Percentiles rank a stretch among this genome's conserved stretches.
These are phyloP conservation scores for Mola mola DNA, from an alignment of 2,113 vertebrate species.

Conservation along the genomic window DNA sequence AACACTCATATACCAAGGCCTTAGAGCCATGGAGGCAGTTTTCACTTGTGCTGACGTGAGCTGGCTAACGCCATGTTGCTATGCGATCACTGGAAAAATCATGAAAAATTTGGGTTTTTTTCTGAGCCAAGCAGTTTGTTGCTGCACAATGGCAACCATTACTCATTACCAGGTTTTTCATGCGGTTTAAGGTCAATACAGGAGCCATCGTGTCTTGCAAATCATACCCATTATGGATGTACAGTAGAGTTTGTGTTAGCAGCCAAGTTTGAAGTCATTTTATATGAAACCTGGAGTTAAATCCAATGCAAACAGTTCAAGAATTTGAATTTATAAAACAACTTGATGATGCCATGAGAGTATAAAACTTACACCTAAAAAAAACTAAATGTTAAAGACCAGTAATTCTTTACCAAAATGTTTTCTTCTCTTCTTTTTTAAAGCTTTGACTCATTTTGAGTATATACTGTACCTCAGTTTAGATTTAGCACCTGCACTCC, in stretches of 20 bases:
- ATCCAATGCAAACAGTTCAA: conserved; percentile 5
- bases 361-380: too few relatives aligned
- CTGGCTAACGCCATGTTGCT: conserved; percentile 39
- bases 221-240: not conserved
- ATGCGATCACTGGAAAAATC: conserved; percentile 70
- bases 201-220: conserved; percentile 2
- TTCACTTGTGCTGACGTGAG: conserved; percentile 65
- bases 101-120: conserved; percentile 47
- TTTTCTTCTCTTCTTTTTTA: too few relatives aligned
- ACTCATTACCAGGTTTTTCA: not conserved
- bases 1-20: conserved; percentile 54
- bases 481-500: not conserved
- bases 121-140: conserved; percentile 2
- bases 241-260: not conserved
- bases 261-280: not conserved
- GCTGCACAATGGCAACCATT: conserved; percentile 6
- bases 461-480: not conserved
- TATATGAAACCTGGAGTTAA: not conserved
- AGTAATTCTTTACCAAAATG: too few relatives aligned
- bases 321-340: not conserved
- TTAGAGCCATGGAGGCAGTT: conserved; percentile 62
- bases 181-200: conserved; percentile 28
- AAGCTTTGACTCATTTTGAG: too few relatives aligned
- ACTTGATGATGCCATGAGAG: too few relatives aligned
- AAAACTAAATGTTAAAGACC: too few relatives aligned